Base-by-base conservation (phyloP, 2,797 vertebrate genomes). In the Acipenser transmontanus region DNA sequence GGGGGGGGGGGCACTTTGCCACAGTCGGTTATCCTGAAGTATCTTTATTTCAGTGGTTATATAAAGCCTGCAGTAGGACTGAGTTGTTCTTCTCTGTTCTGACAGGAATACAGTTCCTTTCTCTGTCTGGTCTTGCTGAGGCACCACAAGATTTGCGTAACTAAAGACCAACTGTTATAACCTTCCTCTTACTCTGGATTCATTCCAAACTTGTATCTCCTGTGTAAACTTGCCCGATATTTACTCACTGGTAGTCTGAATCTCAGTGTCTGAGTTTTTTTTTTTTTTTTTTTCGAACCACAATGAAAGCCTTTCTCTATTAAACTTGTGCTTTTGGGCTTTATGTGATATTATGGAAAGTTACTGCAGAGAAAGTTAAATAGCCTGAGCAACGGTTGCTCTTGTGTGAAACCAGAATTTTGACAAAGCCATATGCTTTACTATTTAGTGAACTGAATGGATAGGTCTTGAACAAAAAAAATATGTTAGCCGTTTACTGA, bases 141-240 rank as follows among this genome's bases (percentile, higher is more conserved):
- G 13, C 13, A 8, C 52, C 59, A 60, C 7, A 60, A 60, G 3
- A 60, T 12, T 60, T 60, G 7, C 17, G 7, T 60, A 12, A 60
- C 59, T 60, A 4, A 60, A 60, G 59, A 60, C 12, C 4, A 60
- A 13, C 59, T 60, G 59, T 14, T 14, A 60, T n/a, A 60, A 60
- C 12, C 12, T 60, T 13, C 10, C 11, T 8, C 59, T 60, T n/a
- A n/a, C 13, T 60, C 7, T 60, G 59, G 59, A 60, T 6, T 20
- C 13, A 8, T 20, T 60, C 59, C 59, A 60, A 20, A 60, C 12
- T 60, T n/a, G 59, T n/a, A 8, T 60, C 59, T 60, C 59, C 13
- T 60, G 59, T 60, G 13, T 12, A 60, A 14, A 60, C 59, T 60
- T 60, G 59, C 8, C 59, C 12, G 4, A 34, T 20, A 7, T 6